Evolutionary conservation across 2,888 invertebrate species (phyloP).

Genomic region (Strigamia transsilvanica): DNA sequence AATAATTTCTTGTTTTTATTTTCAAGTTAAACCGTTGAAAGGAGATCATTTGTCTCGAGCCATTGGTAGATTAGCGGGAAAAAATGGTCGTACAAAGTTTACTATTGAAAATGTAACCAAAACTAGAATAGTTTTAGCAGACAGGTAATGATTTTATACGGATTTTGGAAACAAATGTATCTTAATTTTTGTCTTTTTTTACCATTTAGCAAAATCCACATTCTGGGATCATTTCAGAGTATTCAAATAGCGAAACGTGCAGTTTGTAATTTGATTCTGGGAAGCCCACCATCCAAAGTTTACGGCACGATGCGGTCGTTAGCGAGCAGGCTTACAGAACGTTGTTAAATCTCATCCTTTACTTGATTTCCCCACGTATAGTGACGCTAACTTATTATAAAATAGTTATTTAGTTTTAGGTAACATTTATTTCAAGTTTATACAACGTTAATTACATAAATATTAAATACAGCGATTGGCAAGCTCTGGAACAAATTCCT

Average conservation of each 20-base stretch:
- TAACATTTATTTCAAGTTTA: slow-evolving; percentile 26
- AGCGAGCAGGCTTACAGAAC: slow-evolving; percentile 81
- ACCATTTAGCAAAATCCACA: slow-evolving; percentile 82
- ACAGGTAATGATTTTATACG: slow-evolving; percentile 66
- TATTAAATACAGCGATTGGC: slow-evolving; percentile 13
- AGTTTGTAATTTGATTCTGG: slow-evolving; percentile 88
- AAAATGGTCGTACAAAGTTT: slow-evolving; percentile 95
- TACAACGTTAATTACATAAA: background rate
- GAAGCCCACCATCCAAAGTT: slow-evolving; percentile 96
- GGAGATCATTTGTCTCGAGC: slow-evolving; percentile 96
- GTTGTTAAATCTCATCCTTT: slow-evolving; percentile 62
- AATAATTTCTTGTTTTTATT: background rate
- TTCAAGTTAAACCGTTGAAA: slow-evolving; percentile 83
- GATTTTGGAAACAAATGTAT: background rate
- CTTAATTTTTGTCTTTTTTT: slow-evolving; percentile 44
- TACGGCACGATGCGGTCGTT: slow-evolving; percentile 92
- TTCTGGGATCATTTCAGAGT: slow-evolving; percentile 96
- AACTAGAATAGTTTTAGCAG: slow-evolving; percentile 96
- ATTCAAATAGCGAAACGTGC: slow-evolving; percentile 93
- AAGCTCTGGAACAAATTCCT: background rate
- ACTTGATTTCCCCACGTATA: background rate
- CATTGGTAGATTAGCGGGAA: slow-evolving; percentile 96
- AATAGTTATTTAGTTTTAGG: background rate
- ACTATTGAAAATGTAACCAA: slow-evolving; percentile 99
- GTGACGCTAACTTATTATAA: background rate